A percentile compares a stretch with the other conserved stretches of the same genome.
phyloP scores from a whole-genome alignment of 1,140 invertebrate species.

The Cherax quadricarinatus region DNA sequence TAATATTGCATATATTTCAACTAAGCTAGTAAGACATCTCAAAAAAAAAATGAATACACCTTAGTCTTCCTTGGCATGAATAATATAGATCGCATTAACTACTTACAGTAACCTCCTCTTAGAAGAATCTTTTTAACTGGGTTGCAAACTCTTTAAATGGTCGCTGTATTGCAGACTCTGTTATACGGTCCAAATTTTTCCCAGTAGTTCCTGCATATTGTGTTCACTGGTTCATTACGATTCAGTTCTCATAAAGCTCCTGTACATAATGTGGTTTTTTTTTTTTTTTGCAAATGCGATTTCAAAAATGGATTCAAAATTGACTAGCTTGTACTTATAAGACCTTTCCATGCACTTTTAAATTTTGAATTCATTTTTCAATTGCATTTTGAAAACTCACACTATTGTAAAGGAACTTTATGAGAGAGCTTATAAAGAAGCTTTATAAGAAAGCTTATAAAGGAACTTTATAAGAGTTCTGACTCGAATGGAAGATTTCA shows the following conservation, averaged over 20 bases:
- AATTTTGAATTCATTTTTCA: too few relatives aligned
- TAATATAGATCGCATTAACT: conserved; percentile 2
- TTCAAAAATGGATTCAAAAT: too few relatives aligned
- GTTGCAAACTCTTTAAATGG: conserved; percentile 2
- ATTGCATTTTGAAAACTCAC: too few relatives aligned
- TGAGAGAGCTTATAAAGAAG: too few relatives aligned
- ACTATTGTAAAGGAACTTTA: too few relatives aligned
- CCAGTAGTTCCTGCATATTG: not conserved
- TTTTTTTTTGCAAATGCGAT: too few relatives aligned
- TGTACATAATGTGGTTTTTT: too few relatives aligned
- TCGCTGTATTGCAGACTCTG: not conserved
- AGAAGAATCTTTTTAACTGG: conserved; percentile 15
- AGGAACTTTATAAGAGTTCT: not conserved
- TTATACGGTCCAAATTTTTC: not conserved
- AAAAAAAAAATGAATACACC: conserved; percentile 13
- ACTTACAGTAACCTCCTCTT: not conserved
- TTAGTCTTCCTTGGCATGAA: conserved; percentile 51
- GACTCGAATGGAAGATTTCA: not conserved
- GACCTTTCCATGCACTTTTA: too few relatives aligned
- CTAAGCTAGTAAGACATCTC: conserved; percentile 21
- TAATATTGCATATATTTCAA: not conserved
- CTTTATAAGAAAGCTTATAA: too few relatives aligned
- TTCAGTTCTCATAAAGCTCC: not conserved
- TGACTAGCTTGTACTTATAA: too few relatives aligned
- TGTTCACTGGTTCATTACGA: not conserved